Evolutionary conservation across 1,140 invertebrate genomes (phyloP).

Genomic region (Drosophila suzukii): DNA sequence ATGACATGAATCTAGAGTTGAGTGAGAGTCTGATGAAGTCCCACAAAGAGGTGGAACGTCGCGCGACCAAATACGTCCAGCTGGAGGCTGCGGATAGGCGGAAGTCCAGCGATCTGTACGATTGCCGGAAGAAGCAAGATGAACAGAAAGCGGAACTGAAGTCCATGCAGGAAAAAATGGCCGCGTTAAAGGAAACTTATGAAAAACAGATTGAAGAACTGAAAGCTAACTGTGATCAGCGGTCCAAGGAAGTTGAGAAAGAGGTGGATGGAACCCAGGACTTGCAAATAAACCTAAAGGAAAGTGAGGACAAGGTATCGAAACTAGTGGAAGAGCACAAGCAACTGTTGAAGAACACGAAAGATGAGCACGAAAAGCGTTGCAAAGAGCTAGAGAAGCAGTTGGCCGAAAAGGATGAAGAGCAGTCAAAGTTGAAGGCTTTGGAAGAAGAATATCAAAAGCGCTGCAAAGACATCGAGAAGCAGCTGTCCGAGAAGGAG

Average conservation of each 20-base stretch:
- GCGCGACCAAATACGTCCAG: not conserved
- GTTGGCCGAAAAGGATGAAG: not conserved
- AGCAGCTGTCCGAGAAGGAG: constrained; percentile 2
- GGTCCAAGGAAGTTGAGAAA: not conserved
- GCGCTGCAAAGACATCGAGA: not conserved
- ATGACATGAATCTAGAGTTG: constrained; percentile 9
- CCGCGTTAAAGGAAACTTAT: not conserved
- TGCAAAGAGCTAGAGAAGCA: not conserved
- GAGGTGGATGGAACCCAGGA: not conserved
- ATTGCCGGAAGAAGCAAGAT: not conserved
- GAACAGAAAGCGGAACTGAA: not conserved
- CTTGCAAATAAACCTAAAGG: not conserved
- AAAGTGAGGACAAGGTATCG: not conserved
- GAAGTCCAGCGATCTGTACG: not conserved
- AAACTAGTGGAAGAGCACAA: not conserved
- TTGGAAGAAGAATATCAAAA: not conserved
- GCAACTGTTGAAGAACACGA: not conserved
- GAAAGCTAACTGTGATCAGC: not conserved
- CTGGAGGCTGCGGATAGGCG: not conserved
- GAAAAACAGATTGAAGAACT: not conserved
- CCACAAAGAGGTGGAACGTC: not conserved
- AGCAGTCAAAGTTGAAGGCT: not conserved
- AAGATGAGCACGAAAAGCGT: not conserved
- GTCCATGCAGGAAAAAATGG: not conserved
- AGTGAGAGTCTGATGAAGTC: not conserved